A percentile compares a stretch with the other conserved stretches of the same genome.
Evolutionary conservation across 2,797 vertebrate species (phyloP).

Genomic region (Chiroxiphia lanceolata): DNA sequence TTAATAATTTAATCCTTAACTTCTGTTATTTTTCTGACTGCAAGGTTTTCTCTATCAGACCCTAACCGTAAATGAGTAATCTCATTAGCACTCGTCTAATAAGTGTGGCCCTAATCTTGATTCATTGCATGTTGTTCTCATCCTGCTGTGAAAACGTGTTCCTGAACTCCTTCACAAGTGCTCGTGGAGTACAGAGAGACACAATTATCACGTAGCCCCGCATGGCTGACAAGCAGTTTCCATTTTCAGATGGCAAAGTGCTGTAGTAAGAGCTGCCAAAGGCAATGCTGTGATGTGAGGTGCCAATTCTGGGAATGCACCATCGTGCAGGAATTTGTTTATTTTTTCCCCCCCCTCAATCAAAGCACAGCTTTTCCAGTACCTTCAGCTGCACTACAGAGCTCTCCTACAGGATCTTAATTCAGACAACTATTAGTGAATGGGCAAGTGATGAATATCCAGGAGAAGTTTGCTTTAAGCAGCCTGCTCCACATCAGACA

Average conservation of each 20-base stretch:
- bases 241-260: background rate
- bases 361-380: background rate
- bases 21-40: background rate
- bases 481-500: background rate
- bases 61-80: background rate
- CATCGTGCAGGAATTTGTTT: background rate
- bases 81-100: background rate
- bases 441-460: background rate
- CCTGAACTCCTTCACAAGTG: background rate
- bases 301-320: background rate
- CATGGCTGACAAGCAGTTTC: background rate
- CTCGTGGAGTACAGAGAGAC: background rate
- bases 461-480: background rate
- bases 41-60: background rate
- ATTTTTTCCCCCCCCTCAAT: accelerated
- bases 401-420: background rate
- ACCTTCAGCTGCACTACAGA: background rate
- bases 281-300: background rate
- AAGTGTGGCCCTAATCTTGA: background rate
- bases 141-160: background rate
- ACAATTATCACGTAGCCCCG: background rate
- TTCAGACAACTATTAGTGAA: background rate
- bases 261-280: background rate
- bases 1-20: background rate
- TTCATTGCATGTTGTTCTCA: background rate